Base-by-base conservation (phyloP, 2,888 invertebrate genomes). In the Pterobdella sp. region DNA sequence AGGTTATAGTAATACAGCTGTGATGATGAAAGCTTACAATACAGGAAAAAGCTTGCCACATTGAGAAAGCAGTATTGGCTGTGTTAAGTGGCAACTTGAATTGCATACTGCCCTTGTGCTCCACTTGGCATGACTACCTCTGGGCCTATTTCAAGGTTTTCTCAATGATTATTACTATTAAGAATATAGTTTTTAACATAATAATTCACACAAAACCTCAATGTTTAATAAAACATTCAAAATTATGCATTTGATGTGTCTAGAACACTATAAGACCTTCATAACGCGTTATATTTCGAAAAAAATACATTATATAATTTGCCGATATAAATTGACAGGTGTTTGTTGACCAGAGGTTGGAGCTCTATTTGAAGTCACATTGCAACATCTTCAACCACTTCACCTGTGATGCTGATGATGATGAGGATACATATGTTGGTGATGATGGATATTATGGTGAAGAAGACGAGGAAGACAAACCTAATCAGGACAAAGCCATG, bases 71-170 rank as follows among this genome's bases (percentile, higher is more conserved):
- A 2, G 87, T 91, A 26, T 87, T 91, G 75, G 92, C 89, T 1
- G 87, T 89, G 68, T 87, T 93, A 68, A 91, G 93, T 84, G 95
- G 95, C 0, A 89, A 93, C 82, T 84, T 94, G 60, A 86, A 88
- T 36, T 88, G 90, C 4, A 82, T 94, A n/a, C 83, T 94, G 60
- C 87, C 89, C 0, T 88, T 90, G 18, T 90, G 92, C 76, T 76
- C 86, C n/a, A 89, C 88, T 34, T 96, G 94, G 94, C 89, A 91
- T 80, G 95, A 96, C 83, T 85, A 90, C 76, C 85, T 95, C 35
- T 95, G 95, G 95, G 91, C 92, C 0, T 90, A 92, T 82, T 86
- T 92, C 75, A 56, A 56, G 60, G 60, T 56, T 3, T 7, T n/a
- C n/a, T n/a, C n/a, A n/a, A n/a, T n/a, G n/a, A n/a, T n/a, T n/a